phyloP scores from a whole-genome alignment of 1,140 invertebrate species.

The Drosophila sp. region DNA sequence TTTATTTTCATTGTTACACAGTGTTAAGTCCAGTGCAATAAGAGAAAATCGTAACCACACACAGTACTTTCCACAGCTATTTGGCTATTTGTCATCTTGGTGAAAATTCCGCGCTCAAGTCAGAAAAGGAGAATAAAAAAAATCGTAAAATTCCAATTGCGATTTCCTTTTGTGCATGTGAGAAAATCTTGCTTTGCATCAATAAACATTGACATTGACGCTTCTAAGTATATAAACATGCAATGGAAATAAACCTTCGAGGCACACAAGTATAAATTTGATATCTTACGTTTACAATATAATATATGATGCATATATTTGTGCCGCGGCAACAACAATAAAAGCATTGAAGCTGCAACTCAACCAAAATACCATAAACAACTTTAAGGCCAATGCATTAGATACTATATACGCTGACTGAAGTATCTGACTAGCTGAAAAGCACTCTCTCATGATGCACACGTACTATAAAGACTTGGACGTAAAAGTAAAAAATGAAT shows the following conservation, averaged over 20 bases:
- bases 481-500: background rate
- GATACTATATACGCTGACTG: background rate
- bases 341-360: conserved; percentile 28
- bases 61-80: background rate
- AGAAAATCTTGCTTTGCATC: conserved; percentile 79
- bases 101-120: conserved; percentile 3
- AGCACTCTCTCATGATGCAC: conserved; percentile 15
- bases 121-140: conserved; percentile 33
- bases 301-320: conserved; percentile 69
- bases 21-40: background rate
- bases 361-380: conserved; percentile 38
- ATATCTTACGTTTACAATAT: no score
- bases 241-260: conserved; percentile 44
- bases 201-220: conserved; percentile 78
- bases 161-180: conserved; percentile 48
- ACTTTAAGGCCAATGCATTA: conserved; percentile 40
- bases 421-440: conserved; percentile 19
- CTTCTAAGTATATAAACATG: conserved; percentile 24
- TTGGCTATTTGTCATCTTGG: conserved; percentile 36
- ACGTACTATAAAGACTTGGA: background rate
- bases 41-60: conserved; percentile 8
- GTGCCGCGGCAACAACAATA: conserved; percentile 37
- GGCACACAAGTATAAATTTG: conserved; percentile 42
- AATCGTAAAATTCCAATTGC: conserved; percentile 44
- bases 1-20: background rate